Conservation (phyloP, 2,888 invertebrate species). For the Drosophila subquinaria region DNA sequence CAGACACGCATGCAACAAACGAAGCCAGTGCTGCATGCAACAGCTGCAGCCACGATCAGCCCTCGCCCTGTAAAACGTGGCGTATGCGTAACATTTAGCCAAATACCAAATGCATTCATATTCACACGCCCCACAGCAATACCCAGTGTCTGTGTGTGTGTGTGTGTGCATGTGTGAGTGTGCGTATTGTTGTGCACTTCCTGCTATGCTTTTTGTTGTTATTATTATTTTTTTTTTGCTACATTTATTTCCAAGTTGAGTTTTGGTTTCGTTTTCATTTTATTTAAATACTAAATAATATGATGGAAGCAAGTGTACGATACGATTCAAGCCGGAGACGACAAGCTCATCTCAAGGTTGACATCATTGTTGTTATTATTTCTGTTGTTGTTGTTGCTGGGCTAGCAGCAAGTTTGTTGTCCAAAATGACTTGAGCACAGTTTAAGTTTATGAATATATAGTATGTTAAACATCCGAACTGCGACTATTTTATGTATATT, state of each 20-base stretch:
- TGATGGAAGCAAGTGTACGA: conserved; percentile 33
- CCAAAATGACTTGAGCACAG: conserved; percentile 17
- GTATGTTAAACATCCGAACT: conserved; percentile 8
- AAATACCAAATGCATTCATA: conserved; percentile 39
- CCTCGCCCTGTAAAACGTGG: conserved; percentile 42
- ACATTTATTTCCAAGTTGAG: conserved; percentile 26
- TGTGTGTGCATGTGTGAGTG: conserved; percentile 5
- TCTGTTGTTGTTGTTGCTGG: neutral
- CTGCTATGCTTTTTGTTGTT: conserved; percentile 34
- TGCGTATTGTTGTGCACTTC: conserved; percentile 43
- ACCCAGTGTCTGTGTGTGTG: neutral
- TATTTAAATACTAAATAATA: conserved; percentile 65
- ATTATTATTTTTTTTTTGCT: conserved; percentile 8
- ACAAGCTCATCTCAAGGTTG: conserved; percentile 64
- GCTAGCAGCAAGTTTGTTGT: conserved; percentile 17
- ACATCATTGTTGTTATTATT: conserved; percentile 36
- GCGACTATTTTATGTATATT: conserved; percentile 28
- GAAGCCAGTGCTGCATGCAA: conserved; percentile 40
- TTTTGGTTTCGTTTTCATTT: conserved; percentile 50
- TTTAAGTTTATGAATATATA: conserved; percentile 17
- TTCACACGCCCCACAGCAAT: conserved; percentile 39
- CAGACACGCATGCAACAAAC: conserved; percentile 58
- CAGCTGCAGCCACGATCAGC: conserved; percentile 20
- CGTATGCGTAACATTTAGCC: conserved; percentile 69
- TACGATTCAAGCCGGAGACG: conserved; percentile 25